Conservation (phyloP, 2,113 vertebrate species). For the Onychostoma macrolepis region DNA sequence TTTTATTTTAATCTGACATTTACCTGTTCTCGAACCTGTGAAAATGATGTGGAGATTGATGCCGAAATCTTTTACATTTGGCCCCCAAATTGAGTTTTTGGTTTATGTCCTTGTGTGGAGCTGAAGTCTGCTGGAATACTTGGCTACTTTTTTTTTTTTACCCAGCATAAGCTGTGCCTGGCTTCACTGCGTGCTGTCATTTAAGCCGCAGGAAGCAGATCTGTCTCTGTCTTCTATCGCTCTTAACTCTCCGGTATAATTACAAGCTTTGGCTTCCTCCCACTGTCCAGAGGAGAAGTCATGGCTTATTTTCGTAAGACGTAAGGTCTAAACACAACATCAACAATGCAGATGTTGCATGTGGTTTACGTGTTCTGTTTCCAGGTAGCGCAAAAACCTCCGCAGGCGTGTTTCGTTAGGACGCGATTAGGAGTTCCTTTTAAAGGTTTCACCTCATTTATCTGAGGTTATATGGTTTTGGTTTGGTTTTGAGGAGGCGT, state of each 20-base stretch:
- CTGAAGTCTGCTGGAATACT: not conserved
- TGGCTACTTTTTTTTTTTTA: slow-evolving; percentile 14
- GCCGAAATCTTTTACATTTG: not conserved
- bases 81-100: not conserved
- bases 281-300: slow-evolving; percentile 51
- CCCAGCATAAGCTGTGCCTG: not conserved
- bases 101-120: not conserved
- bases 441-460: slow-evolving; percentile 28
- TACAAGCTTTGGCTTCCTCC: slow-evolving; percentile 75
- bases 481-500: slow-evolving; percentile 52
- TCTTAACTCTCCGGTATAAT: slow-evolving; percentile 69
- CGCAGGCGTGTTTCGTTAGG: slow-evolving; percentile 15
- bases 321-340: not conserved
- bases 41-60: too few relatives aligned
- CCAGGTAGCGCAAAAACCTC: slow-evolving; percentile 28
- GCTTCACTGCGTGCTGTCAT: slow-evolving; percentile 33
- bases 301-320: slow-evolving; percentile 22
- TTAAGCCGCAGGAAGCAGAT: slow-evolving; percentile 47
- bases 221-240: slow-evolving; percentile 57
- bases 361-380: slow-evolving; percentile 31
- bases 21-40: too few relatives aligned
- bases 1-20: not conserved
- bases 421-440: slow-evolving; percentile 39
- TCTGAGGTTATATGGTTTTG: slow-evolving; percentile 36
- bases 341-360: slow-evolving; percentile 27